Percentiles rank a stretch among this genome's conserved stretches.
phyloP scores from a whole-genome alignment of 2,888 invertebrate genomes.

The Sesia apiformis region DNA sequence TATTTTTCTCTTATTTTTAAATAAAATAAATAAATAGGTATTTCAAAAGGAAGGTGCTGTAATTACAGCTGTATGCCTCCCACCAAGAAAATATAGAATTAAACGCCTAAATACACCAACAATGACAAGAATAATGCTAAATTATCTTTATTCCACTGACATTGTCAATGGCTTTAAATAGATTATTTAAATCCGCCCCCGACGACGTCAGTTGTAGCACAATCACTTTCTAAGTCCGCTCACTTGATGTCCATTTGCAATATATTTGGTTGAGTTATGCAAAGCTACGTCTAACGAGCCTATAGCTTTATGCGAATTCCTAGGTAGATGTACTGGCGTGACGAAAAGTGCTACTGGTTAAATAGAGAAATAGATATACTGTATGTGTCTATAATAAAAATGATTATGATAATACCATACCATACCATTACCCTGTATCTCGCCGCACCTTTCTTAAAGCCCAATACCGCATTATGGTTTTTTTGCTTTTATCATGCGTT shows the following conservation, averaged over 20 bases:
- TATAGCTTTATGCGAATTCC: conserved; percentile 31
- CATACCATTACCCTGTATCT: too few species aligned
- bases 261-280: conserved; percentile 26
- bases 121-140: not conserved
- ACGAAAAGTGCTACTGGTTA: not conserved
- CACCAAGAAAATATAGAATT: too few species aligned
- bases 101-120: not conserved
- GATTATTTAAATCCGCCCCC: not conserved
- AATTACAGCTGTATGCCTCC: too few species aligned
- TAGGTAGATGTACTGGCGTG: conserved; percentile 12
- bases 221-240: conserved; percentile 3
- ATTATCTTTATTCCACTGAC: conserved; percentile 3
- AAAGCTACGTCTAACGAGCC: conserved; percentile 21
- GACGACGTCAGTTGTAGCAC: not conserved
- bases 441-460: too few species aligned
- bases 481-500: too few species aligned
- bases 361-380: too few species aligned
- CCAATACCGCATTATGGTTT: too few species aligned
- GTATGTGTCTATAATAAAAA: too few species aligned
- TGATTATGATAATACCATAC: too few species aligned
- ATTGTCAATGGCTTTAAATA: conserved; percentile 1
- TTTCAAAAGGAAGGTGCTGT: too few species aligned
- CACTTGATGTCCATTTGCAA: conserved; percentile 17
- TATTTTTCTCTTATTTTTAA: too few species aligned
- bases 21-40: too few species aligned